Base-by-base conservation (phyloP, 1,140 invertebrate species). In the Orchesella cincta region DNA sequence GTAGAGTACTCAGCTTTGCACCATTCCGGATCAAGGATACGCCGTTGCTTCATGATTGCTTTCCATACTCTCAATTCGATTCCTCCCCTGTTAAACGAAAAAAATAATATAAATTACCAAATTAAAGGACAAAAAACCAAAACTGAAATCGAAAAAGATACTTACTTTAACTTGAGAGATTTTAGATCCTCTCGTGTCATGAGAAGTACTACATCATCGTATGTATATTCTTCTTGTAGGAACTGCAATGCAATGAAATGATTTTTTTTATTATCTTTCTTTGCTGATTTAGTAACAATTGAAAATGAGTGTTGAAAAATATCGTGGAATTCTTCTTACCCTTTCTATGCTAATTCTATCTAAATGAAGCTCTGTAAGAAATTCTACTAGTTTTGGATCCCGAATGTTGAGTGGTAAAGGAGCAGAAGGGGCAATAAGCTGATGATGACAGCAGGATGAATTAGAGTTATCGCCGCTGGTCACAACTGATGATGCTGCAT, bases 111-210 rank as follows among this genome's bases (percentile, higher is more conserved):
- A 51, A 72, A 74, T 14, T 62, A 67, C 33, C 51, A 78, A 36
- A 73, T 64, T 52, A 20, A 39, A 75, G 46, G 33, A 20, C 46
- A 33, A 14, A 0, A 54, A 64, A 28, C 73, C 18, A 80, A 79
- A 76, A 39, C 73, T 28, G 78, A 62, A 71, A 73, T n/a, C n/a
- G n/a, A n/a, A n/a, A n/a, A 46, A 67, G 29, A 46, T 52, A 75
- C 87, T 85, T 86, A 93, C 92, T 89, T 90, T 62, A 96, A 86
- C 57, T 90, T 89, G 62, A 95, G 83, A 83, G 89, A 88, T 70
- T 89, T 87, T 67, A 96, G 84, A 86, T 96, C 94, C 79, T 94
- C 90, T 82, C 92, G 88, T 0, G 89, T 91, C 77, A 94, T 88
- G 79, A 91, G 89, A 78, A 89, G 88, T 51, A 94, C 85, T 33